phyloP scores from a whole-genome alignment of 2,888 invertebrate species.

The Drosophila dives region DNA sequence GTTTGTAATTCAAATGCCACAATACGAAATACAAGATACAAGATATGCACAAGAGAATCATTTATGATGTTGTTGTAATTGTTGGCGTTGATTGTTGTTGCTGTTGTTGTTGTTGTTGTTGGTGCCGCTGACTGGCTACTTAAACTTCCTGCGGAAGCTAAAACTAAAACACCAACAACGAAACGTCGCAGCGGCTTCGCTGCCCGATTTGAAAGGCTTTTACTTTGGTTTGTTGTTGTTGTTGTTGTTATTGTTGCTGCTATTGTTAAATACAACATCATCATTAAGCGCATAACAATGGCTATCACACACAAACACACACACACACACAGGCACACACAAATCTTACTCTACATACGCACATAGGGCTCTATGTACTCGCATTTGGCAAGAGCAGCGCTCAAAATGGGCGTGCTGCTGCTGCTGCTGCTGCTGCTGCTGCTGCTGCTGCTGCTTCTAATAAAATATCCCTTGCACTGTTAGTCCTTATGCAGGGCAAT shows the following conservation, averaged over 20 bases:
- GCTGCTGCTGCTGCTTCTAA: slow-evolving; percentile 4
- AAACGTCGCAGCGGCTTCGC: slow-evolving; percentile 37
- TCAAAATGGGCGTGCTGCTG: slow-evolving; percentile 53
- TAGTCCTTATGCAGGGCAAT: slow-evolving; percentile 44
- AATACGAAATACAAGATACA: slow-evolving; percentile 38
- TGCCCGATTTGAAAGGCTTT: slow-evolving; percentile 58
- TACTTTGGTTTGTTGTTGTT: slow-evolving; percentile 37
- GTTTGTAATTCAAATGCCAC: slow-evolving; percentile 55
- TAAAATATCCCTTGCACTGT: slow-evolving; percentile 43
- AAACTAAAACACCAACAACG: slow-evolving; percentile 54
- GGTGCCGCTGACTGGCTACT: slow-evolving; percentile 59
- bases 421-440: slow-evolving; percentile 4
- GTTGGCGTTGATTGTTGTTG: slow-evolving; percentile 22
- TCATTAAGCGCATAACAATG: slow-evolving; percentile 78
- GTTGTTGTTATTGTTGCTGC: slow-evolving; percentile 47
- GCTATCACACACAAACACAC: slow-evolving; percentile 45
- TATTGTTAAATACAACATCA: slow-evolving; percentile 77
- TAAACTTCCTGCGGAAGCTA: slow-evolving; percentile 78
- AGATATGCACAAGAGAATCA: slow-evolving; percentile 22
- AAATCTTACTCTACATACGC: slow-evolving; percentile 12
- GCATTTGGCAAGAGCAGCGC: slow-evolving; percentile 29
- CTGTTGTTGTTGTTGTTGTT: slow-evolving; percentile 32
- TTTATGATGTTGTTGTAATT: slow-evolving; percentile 24
- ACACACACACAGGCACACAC: slow-evolving; percentile 6
- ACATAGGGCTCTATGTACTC: slow-evolving; percentile 34